phyloP scores from a whole-genome alignment of 2,888 invertebrate species.

The Danaus chrysippus region DNA sequence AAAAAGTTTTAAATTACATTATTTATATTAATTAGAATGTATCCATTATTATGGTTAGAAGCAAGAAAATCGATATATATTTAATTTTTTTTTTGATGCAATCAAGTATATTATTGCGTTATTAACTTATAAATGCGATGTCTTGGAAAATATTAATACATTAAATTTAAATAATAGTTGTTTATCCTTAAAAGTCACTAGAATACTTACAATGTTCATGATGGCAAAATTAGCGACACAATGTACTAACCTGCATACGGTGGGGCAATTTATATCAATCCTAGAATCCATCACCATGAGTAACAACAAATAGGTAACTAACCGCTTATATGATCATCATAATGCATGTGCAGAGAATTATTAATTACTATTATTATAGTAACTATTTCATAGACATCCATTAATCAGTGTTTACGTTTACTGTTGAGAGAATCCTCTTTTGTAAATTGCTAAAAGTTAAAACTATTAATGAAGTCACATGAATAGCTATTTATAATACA shows the following conservation, averaged over 20 bases:
- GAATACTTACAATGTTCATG: constrained; percentile 65
- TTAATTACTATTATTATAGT: neutral
- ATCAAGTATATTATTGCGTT: too few relatives aligned
- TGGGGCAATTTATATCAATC: constrained; percentile 52
- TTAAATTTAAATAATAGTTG: neutral
- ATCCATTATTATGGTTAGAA: too few relatives aligned
- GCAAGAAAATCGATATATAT: too few relatives aligned
- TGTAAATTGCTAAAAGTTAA: too few relatives aligned
- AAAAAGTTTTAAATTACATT: neutral
- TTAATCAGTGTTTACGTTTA: too few relatives aligned
- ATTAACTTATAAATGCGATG: neutral
- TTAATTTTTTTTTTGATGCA: too few relatives aligned
- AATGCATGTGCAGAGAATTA: constrained; percentile 2
- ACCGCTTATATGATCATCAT: constrained; percentile 37
- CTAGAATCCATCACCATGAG: constrained; percentile 37
- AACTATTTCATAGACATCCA: too few relatives aligned
- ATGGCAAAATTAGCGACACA: constrained; percentile 39
- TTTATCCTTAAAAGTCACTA: neutral
- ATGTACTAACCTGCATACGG: constrained; percentile 39
- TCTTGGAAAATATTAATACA: neutral
- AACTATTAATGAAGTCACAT: too few relatives aligned
- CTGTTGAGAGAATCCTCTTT: too few relatives aligned
- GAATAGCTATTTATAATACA: too few relatives aligned
- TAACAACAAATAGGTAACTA: constrained; percentile 50
- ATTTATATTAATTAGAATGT: too few relatives aligned